Evolutionary conservation across 64 coral and sea anemone genomes (phyloP).

Genomic region (Platygyra sinensis): DNA sequence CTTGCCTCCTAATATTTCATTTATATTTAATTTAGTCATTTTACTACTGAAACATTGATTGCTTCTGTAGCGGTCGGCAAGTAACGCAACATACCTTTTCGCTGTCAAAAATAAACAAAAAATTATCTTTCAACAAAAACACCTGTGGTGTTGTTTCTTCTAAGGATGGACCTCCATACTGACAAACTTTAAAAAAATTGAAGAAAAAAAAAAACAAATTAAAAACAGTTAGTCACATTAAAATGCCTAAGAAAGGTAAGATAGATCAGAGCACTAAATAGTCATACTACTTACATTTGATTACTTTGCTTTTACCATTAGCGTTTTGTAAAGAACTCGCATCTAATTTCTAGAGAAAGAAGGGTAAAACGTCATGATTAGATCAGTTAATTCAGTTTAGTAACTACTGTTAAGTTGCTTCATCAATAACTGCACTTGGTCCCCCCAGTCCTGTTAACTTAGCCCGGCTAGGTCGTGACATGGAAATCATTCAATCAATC

Average conservation of each 20-base stretch:
- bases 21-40: no score
- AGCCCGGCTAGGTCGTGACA: no score
- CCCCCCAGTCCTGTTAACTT: neutral
- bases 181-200: neutral
- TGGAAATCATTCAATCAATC: no score
- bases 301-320: conserved; percentile 19
- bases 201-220: neutral
- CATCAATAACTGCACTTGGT: no score
- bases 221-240: neutral
- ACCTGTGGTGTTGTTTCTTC: neutral
- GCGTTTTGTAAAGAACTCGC: neutral
- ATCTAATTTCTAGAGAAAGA: conserved; percentile 4
- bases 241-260: neutral
- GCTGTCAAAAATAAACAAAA: conserved; percentile 24
- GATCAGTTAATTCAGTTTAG: neutral
- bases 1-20: no score
- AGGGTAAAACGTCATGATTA: neutral
- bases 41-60: no score
- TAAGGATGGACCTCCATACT: neutral
- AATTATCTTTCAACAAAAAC: conserved; percentile 26
- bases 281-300: conserved; percentile 6
- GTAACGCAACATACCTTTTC: conserved; percentile 9
- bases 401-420: no score
- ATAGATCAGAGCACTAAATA: neutral
- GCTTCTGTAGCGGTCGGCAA: no score